Base-by-base conservation (phyloP, 2,797 vertebrate species). In the Cirrhinus mrigala region DNA sequence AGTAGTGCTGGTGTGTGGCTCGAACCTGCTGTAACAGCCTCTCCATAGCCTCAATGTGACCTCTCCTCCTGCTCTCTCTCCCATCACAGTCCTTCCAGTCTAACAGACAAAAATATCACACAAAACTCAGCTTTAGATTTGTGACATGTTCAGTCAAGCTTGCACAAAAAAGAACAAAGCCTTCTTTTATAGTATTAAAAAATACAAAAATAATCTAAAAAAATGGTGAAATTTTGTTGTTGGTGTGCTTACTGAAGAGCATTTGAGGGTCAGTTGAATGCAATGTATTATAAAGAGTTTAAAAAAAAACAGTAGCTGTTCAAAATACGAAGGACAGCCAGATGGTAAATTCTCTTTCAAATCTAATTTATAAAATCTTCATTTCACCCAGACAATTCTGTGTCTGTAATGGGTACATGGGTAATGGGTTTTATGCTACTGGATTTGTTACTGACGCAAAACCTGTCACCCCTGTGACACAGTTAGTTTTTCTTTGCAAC, bases 31-130 rank as follows among this genome's bases (percentile, higher is more conserved):
- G 97, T 71, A 99, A 95, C 83, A 99, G 95, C 73, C 94, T 94
- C 93, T 99, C 98, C 96, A 99, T 96, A 85, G 96, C 96, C 91
- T 98, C 97, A 12, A 94, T 96, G 93, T 97, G 97, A 89, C 97
- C 97, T 89, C 94, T 95, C 90, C 96, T 96, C 92, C 95, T 93
- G 70, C 95, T 93, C 91, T 96, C 96, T 88, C 95, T 95, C 24
- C 97, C 96, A 85, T 97, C 96, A n/a, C 91, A 95, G 91, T 99
- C 97, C 93, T 97, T 97, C 98, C 98, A 99, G 92, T 97, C 98
- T 99, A 89, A 91, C 90, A 91, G 94, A 94, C 94, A 81, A 88
- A 95, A 92, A 94, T 79, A 92, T 84, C 75, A 85, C 44, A 69
- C 18, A 83, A 69, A 85, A 54, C 44, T 77, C n/a, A 68, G 27